Evolutionary conservation across 2,113 vertebrate genomes (phyloP).

Genomic region (Lonchura striata): DNA sequence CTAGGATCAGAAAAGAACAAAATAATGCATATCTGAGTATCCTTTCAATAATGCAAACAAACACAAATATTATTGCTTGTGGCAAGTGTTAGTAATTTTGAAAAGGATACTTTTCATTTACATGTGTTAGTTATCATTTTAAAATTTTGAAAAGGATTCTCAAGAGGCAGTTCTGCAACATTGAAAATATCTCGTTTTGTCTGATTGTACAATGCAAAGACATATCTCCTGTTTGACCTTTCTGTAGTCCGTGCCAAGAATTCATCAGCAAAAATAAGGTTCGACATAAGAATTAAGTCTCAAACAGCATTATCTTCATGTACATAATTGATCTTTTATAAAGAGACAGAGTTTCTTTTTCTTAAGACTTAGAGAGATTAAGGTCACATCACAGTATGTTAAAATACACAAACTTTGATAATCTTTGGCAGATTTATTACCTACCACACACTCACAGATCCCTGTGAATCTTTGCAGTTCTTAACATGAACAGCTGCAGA

Average conservation of each 20-base stretch:
- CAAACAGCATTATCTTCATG: constrained; percentile 20
- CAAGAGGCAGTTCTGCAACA: not conserved
- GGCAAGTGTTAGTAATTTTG: constrained; percentile 41
- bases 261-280: constrained; percentile 12
- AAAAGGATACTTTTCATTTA: constrained; percentile 46
- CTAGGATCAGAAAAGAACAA: not conserved
- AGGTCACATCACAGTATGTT: constrained; percentile 49
- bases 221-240: not conserved
- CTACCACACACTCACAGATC: constrained; percentile 41
- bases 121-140: constrained; percentile 25
- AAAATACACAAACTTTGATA: constrained; percentile 59
- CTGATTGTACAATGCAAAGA: not conserved
- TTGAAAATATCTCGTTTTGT: not conserved
- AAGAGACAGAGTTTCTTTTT: constrained; percentile 43
- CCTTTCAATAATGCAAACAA: constrained; percentile 39
- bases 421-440: constrained; percentile 63
- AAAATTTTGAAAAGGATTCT: constrained; percentile 51
- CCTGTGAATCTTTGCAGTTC: constrained; percentile 38
- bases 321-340: constrained; percentile 42
- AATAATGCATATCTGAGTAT: constrained; percentile 34
- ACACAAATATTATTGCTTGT: constrained; percentile 32
- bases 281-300: not conserved
- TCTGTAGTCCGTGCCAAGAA: constrained; percentile 25
- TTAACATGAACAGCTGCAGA: constrained; percentile 49
- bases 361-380: constrained; percentile 57